Conservation (phyloP, 2,113 vertebrate species). For the Redunca redunca region DNA sequence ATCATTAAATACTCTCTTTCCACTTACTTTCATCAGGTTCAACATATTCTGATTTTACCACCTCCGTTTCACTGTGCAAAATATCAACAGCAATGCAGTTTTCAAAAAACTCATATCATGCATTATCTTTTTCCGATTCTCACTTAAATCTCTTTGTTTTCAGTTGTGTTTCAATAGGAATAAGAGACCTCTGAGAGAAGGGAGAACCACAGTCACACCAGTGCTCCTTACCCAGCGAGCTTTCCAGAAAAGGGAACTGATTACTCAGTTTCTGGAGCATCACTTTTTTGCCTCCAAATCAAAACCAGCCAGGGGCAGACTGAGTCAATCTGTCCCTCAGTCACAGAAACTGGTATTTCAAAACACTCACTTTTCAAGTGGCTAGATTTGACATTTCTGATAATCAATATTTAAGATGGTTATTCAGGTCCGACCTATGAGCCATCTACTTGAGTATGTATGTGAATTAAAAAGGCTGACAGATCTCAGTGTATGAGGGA, state of each 20-base stretch:
- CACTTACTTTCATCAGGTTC: not conserved
- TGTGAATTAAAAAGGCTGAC: not conserved
- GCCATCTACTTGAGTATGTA: not conserved
- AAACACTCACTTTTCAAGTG: not conserved
- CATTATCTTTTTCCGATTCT: not conserved
- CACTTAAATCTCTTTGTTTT: not conserved
- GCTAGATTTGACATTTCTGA: not conserved
- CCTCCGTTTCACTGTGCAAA: not conserved
- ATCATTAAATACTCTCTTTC: not conserved
- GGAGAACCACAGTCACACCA: not conserved
- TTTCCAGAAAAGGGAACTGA: not conserved
- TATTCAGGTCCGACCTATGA: not conserved
- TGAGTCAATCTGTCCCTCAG: not conserved
- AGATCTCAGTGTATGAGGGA: not conserved
- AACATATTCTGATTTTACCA: not conserved
- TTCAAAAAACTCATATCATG: not conserved
- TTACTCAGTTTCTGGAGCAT: not conserved
- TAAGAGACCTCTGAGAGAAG: not conserved
- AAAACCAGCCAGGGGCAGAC: not conserved
- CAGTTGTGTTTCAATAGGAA: not conserved
- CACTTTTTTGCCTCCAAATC: not conserved
- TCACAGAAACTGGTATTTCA: not conserved
- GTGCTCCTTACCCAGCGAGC: not conserved
- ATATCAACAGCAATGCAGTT: not conserved
- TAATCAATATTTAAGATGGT: constrained; percentile 10